Evolutionary conservation across 2,888 invertebrate species (phyloP).

Genomic region (Sesia apiformis): DNA sequence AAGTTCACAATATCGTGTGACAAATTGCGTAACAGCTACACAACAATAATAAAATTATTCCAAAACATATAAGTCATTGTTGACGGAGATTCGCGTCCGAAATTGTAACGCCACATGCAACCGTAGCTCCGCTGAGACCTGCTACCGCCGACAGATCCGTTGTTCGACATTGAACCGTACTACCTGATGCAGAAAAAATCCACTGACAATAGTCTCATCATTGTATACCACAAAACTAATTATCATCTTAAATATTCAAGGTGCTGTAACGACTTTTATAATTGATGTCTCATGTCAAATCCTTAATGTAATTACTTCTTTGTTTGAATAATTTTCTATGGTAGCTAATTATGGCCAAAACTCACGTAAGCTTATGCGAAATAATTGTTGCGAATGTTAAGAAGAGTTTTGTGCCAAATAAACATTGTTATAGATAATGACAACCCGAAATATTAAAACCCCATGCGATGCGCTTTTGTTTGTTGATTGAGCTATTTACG

Average conservation of each 20-base stretch:
- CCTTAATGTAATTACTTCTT: conserved; percentile 22
- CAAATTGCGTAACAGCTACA: conserved; percentile 36
- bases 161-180: neutral
- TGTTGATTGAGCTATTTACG: conserved; percentile 11
- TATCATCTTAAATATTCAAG: conserved; percentile 59
- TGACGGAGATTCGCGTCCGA: conserved; percentile 11
- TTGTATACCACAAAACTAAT: conserved; percentile 45
- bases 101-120: conserved; percentile 4
- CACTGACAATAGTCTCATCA: conserved; percentile 38
- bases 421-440: neutral
- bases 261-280: conserved; percentile 21
- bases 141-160: neutral
- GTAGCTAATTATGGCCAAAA: conserved; percentile 12
- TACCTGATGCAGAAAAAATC: conserved; percentile 25
- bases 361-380: conserved; percentile 45
- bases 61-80: conserved; percentile 36
- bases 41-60: conserved; percentile 24
- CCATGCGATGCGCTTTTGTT: conserved; percentile 40
- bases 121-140: conserved; percentile 1
- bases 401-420: neutral
- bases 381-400: conserved; percentile 31
- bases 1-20: conserved; percentile 38
- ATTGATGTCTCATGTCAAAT: conserved; percentile 35
- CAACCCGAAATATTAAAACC: conserved; percentile 7
- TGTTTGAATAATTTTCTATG: conserved; percentile 19